Evolutionary conservation across 2,888 invertebrate genomes (phyloP), one percentile per base, ranked within the genome.

Genomic region (Hypercompe scribonia): DNA sequence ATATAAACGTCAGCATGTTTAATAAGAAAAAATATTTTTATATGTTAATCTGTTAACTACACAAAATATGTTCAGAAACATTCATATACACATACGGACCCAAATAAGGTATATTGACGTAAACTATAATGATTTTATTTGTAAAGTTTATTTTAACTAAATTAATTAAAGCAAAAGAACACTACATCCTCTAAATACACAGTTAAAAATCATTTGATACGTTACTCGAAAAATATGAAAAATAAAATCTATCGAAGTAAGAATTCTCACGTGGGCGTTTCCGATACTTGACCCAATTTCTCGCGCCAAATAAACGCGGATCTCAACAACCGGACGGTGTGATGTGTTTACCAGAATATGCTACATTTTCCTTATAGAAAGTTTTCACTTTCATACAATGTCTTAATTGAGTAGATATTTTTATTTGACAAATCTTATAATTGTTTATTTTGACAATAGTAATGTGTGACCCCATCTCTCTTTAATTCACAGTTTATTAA

Each of bases 211-310:
- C 7, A 61, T 31, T 31, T 31, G 31, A 31, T 7, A 18, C 7
- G 18, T 61, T 61, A 31, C 18, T 18, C 28, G 58, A 58, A 58
- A 31, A 31, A 31, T 31, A 15, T 31, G 31, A 31, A 28, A 67
- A 8, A 50, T 31, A 34, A n/a, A 54, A 54, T n/a, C 50, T 34
- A 36, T 28, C 7, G 34, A 42, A 54, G 74, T 50, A 69, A 67
- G 71, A 77, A 74, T 73, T 74, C 75, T 36, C 67, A 73, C 63
- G 65, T 18, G 42, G 28, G 21, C 42, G 68, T 76, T 66, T 71
- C 66, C 71, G 69, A 75, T 33, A 33, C 24, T 65, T 78, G 76
- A 78, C 85, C 84, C 33, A 79, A 83, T 77, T 85, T 70, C 68
- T 77, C 77, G 73, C 65, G 72, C 76, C 69, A 77, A 77, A 78